These are phyloP conservation scores for Uria lomvia DNA, from an alignment of 2,113 vertebrate genomes.

Conservation along the genomic window DNA sequence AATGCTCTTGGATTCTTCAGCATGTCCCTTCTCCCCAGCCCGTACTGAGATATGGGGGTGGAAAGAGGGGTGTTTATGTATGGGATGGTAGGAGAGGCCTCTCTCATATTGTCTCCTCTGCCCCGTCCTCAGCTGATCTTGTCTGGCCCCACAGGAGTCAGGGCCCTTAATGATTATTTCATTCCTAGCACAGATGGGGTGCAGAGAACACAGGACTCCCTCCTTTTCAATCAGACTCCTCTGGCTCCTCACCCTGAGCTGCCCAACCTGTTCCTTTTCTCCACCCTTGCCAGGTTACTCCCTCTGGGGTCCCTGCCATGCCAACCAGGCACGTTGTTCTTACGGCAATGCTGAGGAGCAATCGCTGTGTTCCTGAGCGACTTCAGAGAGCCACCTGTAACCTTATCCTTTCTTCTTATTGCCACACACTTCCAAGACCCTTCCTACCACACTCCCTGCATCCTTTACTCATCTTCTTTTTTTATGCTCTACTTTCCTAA, in stretches of 20 bases:
- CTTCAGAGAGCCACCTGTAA: background rate
- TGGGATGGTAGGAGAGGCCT: background rate
- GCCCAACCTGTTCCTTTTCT: background rate
- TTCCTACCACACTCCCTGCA: background rate
- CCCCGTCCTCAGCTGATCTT: background rate
- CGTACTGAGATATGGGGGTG: fast-evolving
- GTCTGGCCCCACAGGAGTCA: background rate
- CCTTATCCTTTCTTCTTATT: background rate
- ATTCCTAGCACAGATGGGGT: background rate
- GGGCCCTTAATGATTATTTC: background rate
- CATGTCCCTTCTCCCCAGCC: background rate
- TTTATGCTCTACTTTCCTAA: background rate
- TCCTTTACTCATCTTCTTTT: background rate
- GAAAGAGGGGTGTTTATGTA: background rate
- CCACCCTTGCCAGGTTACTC: background rate
- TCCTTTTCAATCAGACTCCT: background rate
- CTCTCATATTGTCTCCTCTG: background rate
- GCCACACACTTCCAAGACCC: background rate
- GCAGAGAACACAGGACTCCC: background rate
- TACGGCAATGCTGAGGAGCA: background rate
- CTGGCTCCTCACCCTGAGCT: background rate
- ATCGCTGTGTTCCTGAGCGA: background rate
- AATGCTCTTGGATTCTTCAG: background rate
- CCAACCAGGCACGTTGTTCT: fast-evolving
- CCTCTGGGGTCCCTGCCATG: background rate